Conservation (phyloP, 2,888 invertebrate species). For the Mechanitis messenoides region DNA sequence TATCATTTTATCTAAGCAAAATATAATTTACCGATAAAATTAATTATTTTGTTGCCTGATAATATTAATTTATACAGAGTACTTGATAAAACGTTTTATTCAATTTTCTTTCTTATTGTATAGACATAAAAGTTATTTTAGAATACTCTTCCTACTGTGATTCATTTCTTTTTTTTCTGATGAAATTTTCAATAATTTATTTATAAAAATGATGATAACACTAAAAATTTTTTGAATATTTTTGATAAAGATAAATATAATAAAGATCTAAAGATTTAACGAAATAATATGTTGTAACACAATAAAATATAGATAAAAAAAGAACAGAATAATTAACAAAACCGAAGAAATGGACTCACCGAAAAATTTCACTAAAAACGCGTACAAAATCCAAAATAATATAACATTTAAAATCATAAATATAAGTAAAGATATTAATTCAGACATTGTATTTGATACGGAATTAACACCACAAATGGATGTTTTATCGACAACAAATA, state of each 20-base stretch:
- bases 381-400: conserved; percentile 54
- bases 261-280: too few relatives aligned
- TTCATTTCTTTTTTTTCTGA: too few relatives aligned
- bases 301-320: too few relatives aligned
- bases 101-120: not conserved
- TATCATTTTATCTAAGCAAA: conserved; percentile 19
- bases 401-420: conserved; percentile 51
- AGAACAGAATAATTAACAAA: too few relatives aligned
- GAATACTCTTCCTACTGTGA: too few relatives aligned
- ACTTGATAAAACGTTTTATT: not conserved
- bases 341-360: conserved; percentile 45
- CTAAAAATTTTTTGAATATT: too few relatives aligned
- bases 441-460: conserved; percentile 19
- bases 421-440: conserved; percentile 40
- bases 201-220: too few relatives aligned
- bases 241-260: too few relatives aligned
- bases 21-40: conserved; percentile 24
- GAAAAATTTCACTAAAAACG: conserved; percentile 44
- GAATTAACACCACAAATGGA: conserved; percentile 31
- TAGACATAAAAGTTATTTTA: not conserved
- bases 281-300: too few relatives aligned
- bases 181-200: too few relatives aligned
- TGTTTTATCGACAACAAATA: conserved; percentile 32
- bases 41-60: conserved; percentile 16
- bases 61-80: conserved; percentile 8